Evolutionary conservation across 2,888 invertebrate genomes (phyloP).

Genomic region (Drosophila tanythrix): DNA sequence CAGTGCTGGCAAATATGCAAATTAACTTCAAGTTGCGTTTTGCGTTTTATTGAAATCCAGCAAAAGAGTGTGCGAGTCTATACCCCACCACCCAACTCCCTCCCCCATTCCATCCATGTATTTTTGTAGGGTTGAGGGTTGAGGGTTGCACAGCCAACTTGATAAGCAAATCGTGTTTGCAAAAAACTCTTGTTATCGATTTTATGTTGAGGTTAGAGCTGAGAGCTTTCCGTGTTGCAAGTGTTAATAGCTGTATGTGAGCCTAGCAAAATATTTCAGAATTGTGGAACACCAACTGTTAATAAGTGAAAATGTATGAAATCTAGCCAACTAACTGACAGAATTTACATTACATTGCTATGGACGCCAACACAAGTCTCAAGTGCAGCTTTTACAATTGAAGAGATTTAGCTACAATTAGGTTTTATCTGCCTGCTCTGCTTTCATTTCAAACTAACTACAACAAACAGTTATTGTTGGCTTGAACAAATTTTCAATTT

Average conservation of each 20-base stretch:
- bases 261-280: not conserved
- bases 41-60: constrained; percentile 62
- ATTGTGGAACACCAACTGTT: not conserved
- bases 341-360: constrained; percentile 11
- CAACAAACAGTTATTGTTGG: constrained; percentile 50
- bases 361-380: not conserved
- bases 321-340: not conserved
- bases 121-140: constrained; percentile 35
- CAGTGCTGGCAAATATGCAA: constrained; percentile 68
- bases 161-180: constrained; percentile 63
- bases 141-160: constrained; percentile 58
- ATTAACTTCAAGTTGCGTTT: constrained; percentile 74
- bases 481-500: constrained; percentile 60
- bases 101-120: not conserved
- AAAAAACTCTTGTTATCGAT: constrained; percentile 62
- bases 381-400: constrained; percentile 3
- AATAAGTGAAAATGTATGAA: not conserved
- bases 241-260: constrained; percentile 15
- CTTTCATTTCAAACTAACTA: constrained; percentile 47
- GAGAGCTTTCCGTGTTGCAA: constrained; percentile 24
- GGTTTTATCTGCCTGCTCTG: constrained; percentile 41
- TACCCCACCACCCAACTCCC: constrained; percentile 8
- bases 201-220: constrained; percentile 42
- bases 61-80: constrained; percentile 20
- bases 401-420: constrained; percentile 24